Conservation (phyloP, 2,797 vertebrate genomes). For the Tenualosa thibaudeaui region DNA sequence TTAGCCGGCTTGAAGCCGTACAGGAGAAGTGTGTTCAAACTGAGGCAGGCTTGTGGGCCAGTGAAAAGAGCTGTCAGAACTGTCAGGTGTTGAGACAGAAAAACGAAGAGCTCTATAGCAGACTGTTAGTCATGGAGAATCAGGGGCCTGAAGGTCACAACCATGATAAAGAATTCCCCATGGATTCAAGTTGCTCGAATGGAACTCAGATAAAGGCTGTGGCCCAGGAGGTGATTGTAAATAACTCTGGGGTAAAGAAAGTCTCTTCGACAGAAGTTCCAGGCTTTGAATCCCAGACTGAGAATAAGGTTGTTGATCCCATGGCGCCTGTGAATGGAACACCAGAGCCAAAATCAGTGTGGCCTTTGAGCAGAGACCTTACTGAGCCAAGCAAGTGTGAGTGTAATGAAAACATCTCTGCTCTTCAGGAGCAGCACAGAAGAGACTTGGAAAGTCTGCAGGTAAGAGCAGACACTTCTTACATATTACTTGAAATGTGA, state of each 20-base stretch:
- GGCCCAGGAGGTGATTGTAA: background rate
- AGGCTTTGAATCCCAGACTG: background rate
- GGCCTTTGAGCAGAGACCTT: background rate
- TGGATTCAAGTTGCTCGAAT: background rate
- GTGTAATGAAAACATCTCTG: slow-evolving; percentile 46
- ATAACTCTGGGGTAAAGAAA: background rate
- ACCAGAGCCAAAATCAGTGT: slow-evolving; percentile 15
- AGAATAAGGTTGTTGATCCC: background rate
- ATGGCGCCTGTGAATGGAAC: background rate
- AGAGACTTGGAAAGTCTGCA: slow-evolving; percentile 67
- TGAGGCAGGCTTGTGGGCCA: background rate
- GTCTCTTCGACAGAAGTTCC: background rate
- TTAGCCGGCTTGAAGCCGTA: slow-evolving; percentile 39
- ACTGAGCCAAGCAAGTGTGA: slow-evolving; percentile 34
- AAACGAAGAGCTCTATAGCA: background rate
- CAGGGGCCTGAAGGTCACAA: background rate
- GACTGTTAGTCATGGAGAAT: background rate
- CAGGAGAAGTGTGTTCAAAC: background rate
- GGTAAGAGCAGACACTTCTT: slow-evolving; percentile 49
- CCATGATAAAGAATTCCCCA: background rate
- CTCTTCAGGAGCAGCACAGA: slow-evolving; percentile 57
- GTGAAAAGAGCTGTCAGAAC: background rate
- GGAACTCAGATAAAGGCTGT: background rate
- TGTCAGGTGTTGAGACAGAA: background rate
- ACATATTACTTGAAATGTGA: background rate